Conservation (phyloP, 2,113 vertebrate species). For the Heterotilapia buettikoferi region DNA sequence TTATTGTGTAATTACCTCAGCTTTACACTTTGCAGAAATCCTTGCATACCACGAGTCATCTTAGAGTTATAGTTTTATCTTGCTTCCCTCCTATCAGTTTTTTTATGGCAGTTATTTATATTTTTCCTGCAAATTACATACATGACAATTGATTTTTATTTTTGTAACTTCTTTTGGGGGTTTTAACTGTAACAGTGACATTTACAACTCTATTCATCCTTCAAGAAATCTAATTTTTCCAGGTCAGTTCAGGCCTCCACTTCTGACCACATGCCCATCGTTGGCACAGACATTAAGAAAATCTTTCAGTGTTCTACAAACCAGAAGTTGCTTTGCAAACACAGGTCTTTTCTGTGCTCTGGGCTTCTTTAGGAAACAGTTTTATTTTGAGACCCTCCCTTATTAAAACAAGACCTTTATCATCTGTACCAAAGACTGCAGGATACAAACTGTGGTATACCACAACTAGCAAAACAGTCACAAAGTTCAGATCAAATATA, state of each 20-base stretch:
- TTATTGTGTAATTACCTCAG: neutral
- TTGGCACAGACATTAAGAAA: neutral
- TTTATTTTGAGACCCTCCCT: neutral
- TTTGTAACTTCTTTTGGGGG: fast-evolving
- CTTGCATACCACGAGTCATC: neutral
- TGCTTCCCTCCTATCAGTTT: neutral
- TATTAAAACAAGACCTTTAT: neutral
- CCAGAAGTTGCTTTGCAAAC: neutral
- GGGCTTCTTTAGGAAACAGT: neutral
- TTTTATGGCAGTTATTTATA: neutral
- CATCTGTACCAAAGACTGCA: neutral
- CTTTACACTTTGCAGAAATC: neutral
- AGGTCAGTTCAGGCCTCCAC: neutral
- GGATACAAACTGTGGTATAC: neutral
- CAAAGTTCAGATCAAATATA: neutral
- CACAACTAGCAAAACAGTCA: neutral
- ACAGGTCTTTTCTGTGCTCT: neutral
- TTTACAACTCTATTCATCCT: neutral
- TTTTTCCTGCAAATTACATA: fast-evolving
- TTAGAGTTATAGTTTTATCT: neutral
- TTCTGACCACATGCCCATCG: neutral
- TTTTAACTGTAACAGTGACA: neutral
- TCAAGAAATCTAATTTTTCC: neutral
- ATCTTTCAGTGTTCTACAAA: neutral
- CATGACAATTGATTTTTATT: neutral